phyloP scores from a whole-genome alignment of 2,888 invertebrate genomes.

The Leucoma salicis region DNA sequence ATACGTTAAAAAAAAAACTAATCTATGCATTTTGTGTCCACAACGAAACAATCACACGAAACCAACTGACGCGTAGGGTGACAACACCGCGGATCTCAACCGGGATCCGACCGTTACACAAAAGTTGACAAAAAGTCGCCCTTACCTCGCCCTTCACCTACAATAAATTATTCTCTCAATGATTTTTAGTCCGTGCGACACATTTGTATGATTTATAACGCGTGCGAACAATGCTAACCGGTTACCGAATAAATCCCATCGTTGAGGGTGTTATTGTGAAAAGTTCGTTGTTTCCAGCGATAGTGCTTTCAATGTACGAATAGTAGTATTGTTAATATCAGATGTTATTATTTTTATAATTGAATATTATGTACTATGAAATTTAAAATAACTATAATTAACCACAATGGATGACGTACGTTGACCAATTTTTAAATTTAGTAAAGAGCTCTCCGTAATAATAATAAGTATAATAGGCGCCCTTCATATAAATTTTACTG shows the following conservation, averaged over 20 bases:
- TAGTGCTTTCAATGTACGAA: constrained; percentile 42
- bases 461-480: no score
- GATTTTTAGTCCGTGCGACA: constrained; percentile 75
- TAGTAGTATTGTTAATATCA: no score
- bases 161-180: constrained; percentile 66
- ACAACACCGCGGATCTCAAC: constrained; percentile 39
- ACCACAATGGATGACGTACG: no score
- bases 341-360: constrained; percentile 57
- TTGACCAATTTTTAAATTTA: no score
- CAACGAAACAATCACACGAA: no score
- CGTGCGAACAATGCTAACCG: constrained; percentile 63
- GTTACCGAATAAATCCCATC: constrained; percentile 64
- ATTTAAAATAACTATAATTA: no score
- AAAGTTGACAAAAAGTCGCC: constrained; percentile 58
- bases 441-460: no score
- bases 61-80: constrained; percentile 39
- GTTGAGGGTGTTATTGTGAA: constrained; percentile 51
- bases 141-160: constrained; percentile 56
- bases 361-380: no score
- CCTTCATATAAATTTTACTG: no score
- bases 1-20: no score
- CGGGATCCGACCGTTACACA: constrained; percentile 50
- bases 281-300: constrained; percentile 57
- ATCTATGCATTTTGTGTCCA: no score
- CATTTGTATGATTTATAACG: constrained; percentile 72